Evolutionary conservation across 2,113 vertebrate genomes (phyloP), one percentile per base, ranked within the genome.

Genomic region (Panthera leo): DNA sequence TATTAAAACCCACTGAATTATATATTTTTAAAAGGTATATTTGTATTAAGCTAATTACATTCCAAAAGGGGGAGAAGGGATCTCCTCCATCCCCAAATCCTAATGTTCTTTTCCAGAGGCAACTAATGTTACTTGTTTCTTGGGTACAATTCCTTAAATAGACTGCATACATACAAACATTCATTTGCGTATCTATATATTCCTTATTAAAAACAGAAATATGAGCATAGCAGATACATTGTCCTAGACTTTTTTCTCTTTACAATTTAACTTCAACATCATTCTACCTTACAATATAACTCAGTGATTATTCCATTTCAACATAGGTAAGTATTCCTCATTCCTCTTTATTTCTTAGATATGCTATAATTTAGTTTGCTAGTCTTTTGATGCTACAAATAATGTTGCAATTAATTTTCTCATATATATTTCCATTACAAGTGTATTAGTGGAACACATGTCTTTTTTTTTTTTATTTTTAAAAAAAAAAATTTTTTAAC

Each of bases 201-300:
- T 42, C 34, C 63, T 91, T 27, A 4, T 90, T 86, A 89, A 75
- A 97, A 93, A 95, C 11, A 93, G 71, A 97, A 95, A 78, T 84
- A 94, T 15, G 3, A 92, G 6, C 27, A 63, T 51, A 51, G 25
- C 19, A 94, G 18, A 92, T 7, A 94, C 2, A 70, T 11, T 92
- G 76, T 70, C 58, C 55, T 87, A 75, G 34, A 68, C 11, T 65
- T 79, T 84, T 65, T 21, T 9, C 15, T 39, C 34, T 76, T 89
- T 82, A 89, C 21, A 86, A 73, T 93, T 39, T 45, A 83, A 68
- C 15, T 89, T 93, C 19, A 80, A 85, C 5, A 85, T 63, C 63
- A 89, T 89, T 95, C 55, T 36, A 61, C 21, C 86, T 85, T 76
- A 93, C 58, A 92, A 36, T 78, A 65, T 80, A 89, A 92, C 5